These are phyloP conservation scores for Paradisaea rubra DNA, from an alignment of 2,113 vertebrate genomes.

Conservation along the genomic window DNA sequence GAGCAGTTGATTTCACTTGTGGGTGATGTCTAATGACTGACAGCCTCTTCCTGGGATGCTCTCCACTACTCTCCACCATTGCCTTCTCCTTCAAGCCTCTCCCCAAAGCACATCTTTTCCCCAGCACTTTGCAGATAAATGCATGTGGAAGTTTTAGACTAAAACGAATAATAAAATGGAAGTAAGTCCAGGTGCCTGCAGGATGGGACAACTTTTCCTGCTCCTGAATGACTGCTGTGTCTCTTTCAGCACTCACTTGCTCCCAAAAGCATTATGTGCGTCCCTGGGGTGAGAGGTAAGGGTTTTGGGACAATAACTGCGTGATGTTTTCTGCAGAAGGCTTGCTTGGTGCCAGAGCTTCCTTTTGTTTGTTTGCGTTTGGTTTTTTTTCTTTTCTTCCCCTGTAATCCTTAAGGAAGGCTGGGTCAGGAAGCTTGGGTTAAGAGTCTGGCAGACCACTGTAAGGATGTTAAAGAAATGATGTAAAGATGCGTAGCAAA, in stretches of 20 bases:
- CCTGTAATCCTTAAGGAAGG: background rate
- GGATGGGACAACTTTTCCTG: background rate
- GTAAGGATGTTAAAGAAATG: background rate
- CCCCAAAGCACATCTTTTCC: background rate
- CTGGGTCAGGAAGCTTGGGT: background rate
- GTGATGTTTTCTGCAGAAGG: background rate
- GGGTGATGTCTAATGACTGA: background rate
- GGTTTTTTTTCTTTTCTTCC: background rate
- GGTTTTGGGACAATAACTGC: background rate
- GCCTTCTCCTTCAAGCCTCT: background rate
- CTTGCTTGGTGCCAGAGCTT: background rate
- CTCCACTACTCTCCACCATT: accelerated
- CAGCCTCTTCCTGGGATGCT: background rate
- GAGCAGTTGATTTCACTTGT: background rate
- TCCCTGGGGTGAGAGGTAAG: background rate
- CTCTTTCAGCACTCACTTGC: background rate
- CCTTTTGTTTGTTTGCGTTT: background rate
- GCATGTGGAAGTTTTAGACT: background rate
- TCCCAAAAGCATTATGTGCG: background rate
- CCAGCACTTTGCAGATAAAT: background rate
- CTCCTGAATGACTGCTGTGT: background rate
- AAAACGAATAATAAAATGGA: background rate
- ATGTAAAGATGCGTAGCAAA: background rate
- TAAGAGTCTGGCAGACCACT: background rate
- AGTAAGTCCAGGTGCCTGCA: background rate